Base-by-base conservation (phyloP, 2,888 invertebrate species). In the Euclidia mi region DNA sequence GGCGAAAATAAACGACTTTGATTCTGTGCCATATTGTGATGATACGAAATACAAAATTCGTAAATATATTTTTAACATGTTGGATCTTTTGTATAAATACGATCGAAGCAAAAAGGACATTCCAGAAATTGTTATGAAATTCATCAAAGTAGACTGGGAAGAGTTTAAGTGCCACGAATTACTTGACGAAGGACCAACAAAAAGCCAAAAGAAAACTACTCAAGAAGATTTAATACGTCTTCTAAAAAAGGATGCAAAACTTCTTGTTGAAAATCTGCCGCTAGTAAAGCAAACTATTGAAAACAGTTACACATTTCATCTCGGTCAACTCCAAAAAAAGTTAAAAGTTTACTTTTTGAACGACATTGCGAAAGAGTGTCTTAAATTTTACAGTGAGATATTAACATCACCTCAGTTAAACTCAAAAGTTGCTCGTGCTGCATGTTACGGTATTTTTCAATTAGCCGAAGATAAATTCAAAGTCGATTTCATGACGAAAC, bases 341-440 rank as follows among this genome's bases (percentile, higher is more conserved):
- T 44, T 91, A 2, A 84, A 70, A 73, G 70, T 83, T 42, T 91
- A 88, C 59, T 91, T 88, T 64, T 49, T 74, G 6, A 56, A 81
- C 45, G 88, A 89, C 58, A 46, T 88, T 20, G 75, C 82, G 0
- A 72, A 78, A 50, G 59, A 78, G 15, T 84, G 71, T 57, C 42
- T 85, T 2, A 56, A 69, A 6, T 79, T 79, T 37, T 85, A 81
- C 31, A 52, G 69, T 1, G 45, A 69, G 38, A 70, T 74, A 34
- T 47, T 84, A 2, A 11, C 11, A 11, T 35, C 31, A 2, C 51
- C 62, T 1, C 4, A 40, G 0, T 14, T 69, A 6, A 34, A 58
- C 20, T 3, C 20, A 10, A 56, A 12, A 34, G 31, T 14, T 12
- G 51, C 56, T 2, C 29, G 56, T 1, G 44, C 69, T 15, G 72